Base-by-base conservation (phyloP, 2,797 vertebrate species). In the Sebastes goodei region DNA sequence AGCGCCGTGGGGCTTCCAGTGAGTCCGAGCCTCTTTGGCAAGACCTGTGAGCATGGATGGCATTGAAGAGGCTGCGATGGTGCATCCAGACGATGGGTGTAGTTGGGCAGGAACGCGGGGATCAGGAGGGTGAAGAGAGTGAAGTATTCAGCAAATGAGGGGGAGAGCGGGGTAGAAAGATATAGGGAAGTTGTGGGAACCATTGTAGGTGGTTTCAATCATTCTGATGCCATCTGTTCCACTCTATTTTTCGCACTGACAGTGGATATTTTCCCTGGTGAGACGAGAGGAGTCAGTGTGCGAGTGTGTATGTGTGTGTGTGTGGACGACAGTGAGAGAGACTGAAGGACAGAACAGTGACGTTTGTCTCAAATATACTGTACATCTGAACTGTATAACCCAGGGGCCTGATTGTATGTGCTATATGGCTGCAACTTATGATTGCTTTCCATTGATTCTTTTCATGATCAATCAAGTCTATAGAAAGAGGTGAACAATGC, bases 181-280 rank as follows among this genome's bases (percentile, higher is more conserved):
- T 20, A 57, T 20, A 60, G 67, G 71, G 33, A 91, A 85, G 84
- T 91, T 89, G 86, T 72, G 86, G 80, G 83, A 92, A 88, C 82
- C 90, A 91, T 93, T 93, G 92, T 93, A 92, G 91, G 90, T 92
- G 89, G 91, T 89, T 94, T 94, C 92, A 94, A 88, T 93, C 92
- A 88, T 83, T 88, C 84, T 85, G 89, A 90, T 86, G 91, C 93
- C 95, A 95, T 95, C 94, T 94, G 94, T 91, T 95, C 90, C 85
- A 76, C 80, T 93, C 82, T 78, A 87, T 91, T 89, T 93, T 91
- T 90, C 12, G 12, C 89, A 82, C 84, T 90, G 92, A 93, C 86
- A 80, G 84, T 79, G 76, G 88, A 93, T 90, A 83, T 90, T 91
- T 92, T 88, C 88, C 84, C 86, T 62, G 80, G 85, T 88, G 92